Base-by-base conservation (phyloP, 2,888 invertebrate genomes). In the Andrena marginata region DNA sequence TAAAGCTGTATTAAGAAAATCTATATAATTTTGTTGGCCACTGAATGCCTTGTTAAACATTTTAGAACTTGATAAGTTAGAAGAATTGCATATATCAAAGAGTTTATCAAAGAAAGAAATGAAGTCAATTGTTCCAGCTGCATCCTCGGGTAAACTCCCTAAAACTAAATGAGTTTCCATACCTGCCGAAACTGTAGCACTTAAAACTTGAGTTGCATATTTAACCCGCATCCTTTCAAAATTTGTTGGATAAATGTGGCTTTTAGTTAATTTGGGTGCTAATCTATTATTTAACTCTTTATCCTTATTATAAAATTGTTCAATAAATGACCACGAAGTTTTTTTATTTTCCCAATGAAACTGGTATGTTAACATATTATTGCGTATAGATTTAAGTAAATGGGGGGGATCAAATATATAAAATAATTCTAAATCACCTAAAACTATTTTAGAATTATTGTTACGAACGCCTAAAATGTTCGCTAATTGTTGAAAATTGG, bases 301-400 rank as follows among this genome's bases (percentile, higher is more conserved):
- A 13, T 62, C 62, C 8, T 35, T 31, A 31, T 62, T n/a, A 20
- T 62, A 62, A 33, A 62, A 62, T n/a, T 62, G n/a, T 62, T 62
- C 35, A 16, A 62, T 62, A 20, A 1, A 33, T 16, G 62, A n/a
- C 62, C 62, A 62, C 3, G 33, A 62, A 2, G 62, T 62, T 35
- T 62, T 33, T 16, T 62, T 62, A 7, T 33, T 33, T 33, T 33
- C 62, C 33, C 31, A 62, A 13, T 35, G 62, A 35, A 62, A 33
- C 33, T 33, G 33, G 33, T 33, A 33, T 33, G 2, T 2, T 33
- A 33, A 33, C 26, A 26, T 26, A 26, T 26, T 26, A 26, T 26
- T 26, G 26, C 33, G 8, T 33, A 33, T 62, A 7, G 20, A 2
- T 20, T 35, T 62, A 5, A 62, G 8, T 33, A 31, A 33, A 20